Conservation (phyloP, 1,140 invertebrate genomes). For the Megalopta genalis region DNA sequence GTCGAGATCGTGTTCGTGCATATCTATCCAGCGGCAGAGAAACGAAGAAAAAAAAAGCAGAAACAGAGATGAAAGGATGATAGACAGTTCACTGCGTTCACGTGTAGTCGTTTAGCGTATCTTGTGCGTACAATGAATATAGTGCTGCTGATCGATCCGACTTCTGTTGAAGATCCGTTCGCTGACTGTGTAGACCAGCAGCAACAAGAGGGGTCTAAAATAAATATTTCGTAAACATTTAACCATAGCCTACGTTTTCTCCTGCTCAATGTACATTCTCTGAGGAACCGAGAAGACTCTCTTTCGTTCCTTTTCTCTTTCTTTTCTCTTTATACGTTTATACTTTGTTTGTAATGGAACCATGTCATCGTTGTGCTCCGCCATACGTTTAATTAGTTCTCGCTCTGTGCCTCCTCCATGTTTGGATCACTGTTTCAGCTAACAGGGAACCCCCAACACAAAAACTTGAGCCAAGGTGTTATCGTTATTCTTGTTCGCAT, state of each 20-base stretch:
- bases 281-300: conserved; percentile 62
- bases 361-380: conserved; percentile 32
- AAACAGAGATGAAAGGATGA: conserved; percentile 20
- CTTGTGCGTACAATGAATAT: conserved; percentile 44
- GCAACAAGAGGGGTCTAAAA: conserved; percentile 36
- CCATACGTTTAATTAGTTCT: conserved; percentile 41
- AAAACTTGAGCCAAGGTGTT: conserved; percentile 18
- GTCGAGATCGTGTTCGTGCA: background rate
- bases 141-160: conserved; percentile 44
- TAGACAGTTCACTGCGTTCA: conserved; percentile 33
- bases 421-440: conserved; percentile 39
- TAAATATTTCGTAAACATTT: conserved; percentile 58
- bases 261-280: conserved; percentile 74
- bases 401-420: background rate
- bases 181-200: conserved; percentile 26
- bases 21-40: too few species aligned
- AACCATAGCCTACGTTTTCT: conserved; percentile 70
- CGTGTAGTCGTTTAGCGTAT: conserved; percentile 41
- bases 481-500: conserved; percentile 64
- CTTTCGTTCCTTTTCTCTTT: conserved; percentile 33
- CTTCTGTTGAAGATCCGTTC: conserved; percentile 24
- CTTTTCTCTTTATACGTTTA: too few species aligned
- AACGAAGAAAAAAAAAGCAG: background rate
- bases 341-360: too few species aligned
- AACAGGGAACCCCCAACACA: conserved; percentile 37